Base-by-base conservation (phyloP, 1,140 invertebrate species). In the Metopolophium dirhodum region DNA sequence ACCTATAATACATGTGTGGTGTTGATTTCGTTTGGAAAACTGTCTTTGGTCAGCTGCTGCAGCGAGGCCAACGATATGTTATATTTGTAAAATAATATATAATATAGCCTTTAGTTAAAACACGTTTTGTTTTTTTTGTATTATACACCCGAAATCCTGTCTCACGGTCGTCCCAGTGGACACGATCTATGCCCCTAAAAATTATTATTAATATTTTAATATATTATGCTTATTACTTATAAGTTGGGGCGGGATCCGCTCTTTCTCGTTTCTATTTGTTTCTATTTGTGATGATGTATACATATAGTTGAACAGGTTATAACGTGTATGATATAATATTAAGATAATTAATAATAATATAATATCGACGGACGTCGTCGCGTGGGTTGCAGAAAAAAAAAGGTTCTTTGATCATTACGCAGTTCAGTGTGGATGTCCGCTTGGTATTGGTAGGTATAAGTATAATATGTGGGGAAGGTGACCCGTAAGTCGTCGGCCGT, bases 291-390 rank as follows among this genome's bases (percentile, higher is more conserved):
- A 77, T 14, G 14, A 77, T 77, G 14, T 35, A 4, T n/a, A n/a
- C n/a, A n/a, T 77, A n/a, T n/a, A n/a, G 61, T 18, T 6, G n/a
- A 77, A 77, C 30, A 77, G 30, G 61, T 77, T n/a, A 77, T 77
- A 77, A 18, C 61, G 61, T 77, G n/a, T 77, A 77, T 77, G 61
- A 77, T 77, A 77, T 77, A 30, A 77, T 77, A 68, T 68, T 68
- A 68, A n/a, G 61, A 68, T 68, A 77, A n/a, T n/a, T n/a, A 77
- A 77, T 68, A 68, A 68, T 68, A 30, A 68, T 68, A 68, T n/a
- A 68, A 68, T 77, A n/a, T 77, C 4, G n/a, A 14, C 23, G 14
- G 14, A 77, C 61, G n/a, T n/a, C 61, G 14, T 85, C 37, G 83
- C 9, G 41, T 85, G 3, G 83, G 37, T 45, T 11, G 41, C 45